Base-by-base conservation (phyloP, 2,797 vertebrate genomes). In the Allobates femoralis region DNA sequence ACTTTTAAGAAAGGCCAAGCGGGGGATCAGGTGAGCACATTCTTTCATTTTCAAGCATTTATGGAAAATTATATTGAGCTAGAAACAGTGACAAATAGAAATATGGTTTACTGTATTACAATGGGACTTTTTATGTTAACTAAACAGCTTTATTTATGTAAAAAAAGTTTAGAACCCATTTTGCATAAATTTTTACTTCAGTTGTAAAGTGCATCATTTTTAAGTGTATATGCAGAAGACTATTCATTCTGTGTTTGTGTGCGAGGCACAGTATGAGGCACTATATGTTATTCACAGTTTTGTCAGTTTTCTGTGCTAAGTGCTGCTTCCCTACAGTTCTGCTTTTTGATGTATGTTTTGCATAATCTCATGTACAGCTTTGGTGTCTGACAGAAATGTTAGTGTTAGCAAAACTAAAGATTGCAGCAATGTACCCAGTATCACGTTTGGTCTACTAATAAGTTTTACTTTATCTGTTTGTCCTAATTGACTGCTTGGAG, bases 271-370 rank as follows among this genome's bases (percentile, higher is more conserved):
- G 71, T 74, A 46, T 74, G 71, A 26, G 71, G 71, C 71, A 26
- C 71, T 74, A 74, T 74, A 74, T 26, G 37, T 74, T 73, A 50
- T 74, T 74, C 71, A 74, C 71, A 46, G 71, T 50, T 74, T 50
- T 74, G 71, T 74, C 71, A 74, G 71, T 74, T 50, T 74, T 74
- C 41, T 46, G 23, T 50, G 41, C 71, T 74, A 74, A 74, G 37
- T 74, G 71, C 71, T 74, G 71, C 71, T 74, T 74, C 71, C 71
- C 71, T 50, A 74, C 71, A 74, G 71, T 74, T 74, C 71, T 50
- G 71, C 71, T 46, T 50, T 74, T 74, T 74, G 71, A 74, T 50
- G 37, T 74, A 74, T 74, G 71, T 74, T 74, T 74, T 74, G 41
- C 71, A 74, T 74, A 74, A 74, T 74, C 71, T 74, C 41, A 26